Percentiles rank a stretch among this genome's conserved stretches.
Conservation (phyloP, 2,113 vertebrate genomes). For the Corvus hawaiiensis region DNA sequence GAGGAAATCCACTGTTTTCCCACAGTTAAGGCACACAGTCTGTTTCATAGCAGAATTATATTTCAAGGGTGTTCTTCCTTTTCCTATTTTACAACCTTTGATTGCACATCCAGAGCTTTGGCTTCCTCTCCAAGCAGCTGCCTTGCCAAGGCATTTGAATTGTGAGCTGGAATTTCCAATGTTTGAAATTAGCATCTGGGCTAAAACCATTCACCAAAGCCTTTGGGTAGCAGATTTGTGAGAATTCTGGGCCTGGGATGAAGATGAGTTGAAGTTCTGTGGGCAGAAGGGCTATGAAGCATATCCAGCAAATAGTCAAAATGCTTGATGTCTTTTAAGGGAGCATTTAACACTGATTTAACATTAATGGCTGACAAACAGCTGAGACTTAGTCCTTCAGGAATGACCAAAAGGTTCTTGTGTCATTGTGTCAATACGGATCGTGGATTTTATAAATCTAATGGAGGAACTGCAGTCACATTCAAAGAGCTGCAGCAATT, state of each 20-base stretch:
- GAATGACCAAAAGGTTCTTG: background rate
- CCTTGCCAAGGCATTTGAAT: conserved; percentile 31
- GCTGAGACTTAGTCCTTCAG: background rate
- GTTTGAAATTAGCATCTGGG: conserved; percentile 25
- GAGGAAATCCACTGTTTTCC: conserved; percentile 5
- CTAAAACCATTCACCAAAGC: conserved; percentile 3
- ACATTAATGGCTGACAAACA: background rate
- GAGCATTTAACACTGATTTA: background rate
- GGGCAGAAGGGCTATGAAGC: background rate
- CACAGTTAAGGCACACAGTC: background rate
- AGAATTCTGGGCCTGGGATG: background rate
- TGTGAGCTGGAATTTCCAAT: conserved; percentile 54
- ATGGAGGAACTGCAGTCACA: background rate
- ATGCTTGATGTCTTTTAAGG: background rate
- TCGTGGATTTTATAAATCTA: background rate
- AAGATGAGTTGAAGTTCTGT: background rate
- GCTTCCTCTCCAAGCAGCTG: conserved; percentile 41
- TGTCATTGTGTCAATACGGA: background rate
- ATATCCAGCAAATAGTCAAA: background rate
- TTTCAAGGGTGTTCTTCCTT: conserved; percentile 49
- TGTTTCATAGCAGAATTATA: conserved; percentile 6
- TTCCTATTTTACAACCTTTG: conserved; percentile 44
- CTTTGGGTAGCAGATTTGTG: background rate
- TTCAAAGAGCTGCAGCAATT: background rate
- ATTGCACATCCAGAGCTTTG: conserved; percentile 43